These are phyloP conservation scores for Piezodorus guildinii DNA, from an alignment of 1,140 invertebrate genomes.

Conservation along the genomic window DNA sequence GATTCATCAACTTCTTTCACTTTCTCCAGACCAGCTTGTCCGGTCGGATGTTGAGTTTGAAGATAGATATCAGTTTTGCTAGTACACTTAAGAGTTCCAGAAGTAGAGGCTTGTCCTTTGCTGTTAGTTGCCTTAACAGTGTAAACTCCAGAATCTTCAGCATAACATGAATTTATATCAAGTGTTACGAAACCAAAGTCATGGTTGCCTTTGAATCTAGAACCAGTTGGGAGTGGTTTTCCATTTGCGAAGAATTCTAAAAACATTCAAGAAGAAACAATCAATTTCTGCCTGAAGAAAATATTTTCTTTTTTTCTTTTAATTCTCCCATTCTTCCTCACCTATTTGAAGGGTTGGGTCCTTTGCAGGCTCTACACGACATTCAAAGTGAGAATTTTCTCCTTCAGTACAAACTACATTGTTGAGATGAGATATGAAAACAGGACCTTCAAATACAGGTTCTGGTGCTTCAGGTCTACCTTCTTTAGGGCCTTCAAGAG, in stretches of 20 bases:
- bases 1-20: constrained; percentile 74
- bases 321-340: constrained; percentile 26
- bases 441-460: constrained; percentile 66
- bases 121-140: constrained; percentile 85
- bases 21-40: constrained; percentile 69
- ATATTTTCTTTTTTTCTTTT: not conserved
- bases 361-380: constrained; percentile 83
- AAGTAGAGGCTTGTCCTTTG: constrained; percentile 77
- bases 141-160: constrained; percentile 82
- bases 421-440: constrained; percentile 83
- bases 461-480: constrained; percentile 52
- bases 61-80: constrained; percentile 63
- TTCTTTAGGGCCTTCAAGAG: constrained; percentile 66
- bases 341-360: constrained; percentile 84
- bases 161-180: constrained; percentile 67
- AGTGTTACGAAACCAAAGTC: constrained; percentile 81
- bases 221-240: constrained; percentile 62
- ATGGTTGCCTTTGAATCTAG: constrained; percentile 71
- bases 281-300: not conserved
- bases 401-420: constrained; percentile 82
- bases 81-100: constrained; percentile 70
- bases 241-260: constrained; percentile 79
- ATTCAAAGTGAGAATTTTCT: constrained; percentile 88
- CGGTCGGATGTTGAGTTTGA: constrained; percentile 84
- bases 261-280: not conserved